Percentiles rank a stretch among this genome's conserved stretches.
phyloP scores from a whole-genome alignment of 2,113 vertebrate genomes.

The Sakesphorus luctuosus region DNA sequence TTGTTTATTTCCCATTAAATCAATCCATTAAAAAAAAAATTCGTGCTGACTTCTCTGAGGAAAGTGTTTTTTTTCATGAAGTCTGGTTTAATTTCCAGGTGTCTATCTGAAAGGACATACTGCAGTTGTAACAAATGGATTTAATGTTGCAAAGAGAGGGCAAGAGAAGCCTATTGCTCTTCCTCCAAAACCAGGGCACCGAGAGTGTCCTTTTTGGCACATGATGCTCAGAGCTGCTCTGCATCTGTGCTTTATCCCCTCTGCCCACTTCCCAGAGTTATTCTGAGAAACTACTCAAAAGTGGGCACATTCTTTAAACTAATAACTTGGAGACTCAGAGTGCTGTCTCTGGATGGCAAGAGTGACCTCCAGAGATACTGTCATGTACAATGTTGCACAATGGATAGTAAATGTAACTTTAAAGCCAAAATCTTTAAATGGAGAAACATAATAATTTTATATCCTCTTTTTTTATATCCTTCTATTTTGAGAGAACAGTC shows the following conservation, averaged over 20 bases:
- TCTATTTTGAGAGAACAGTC: not conserved
- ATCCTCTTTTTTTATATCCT: not conserved
- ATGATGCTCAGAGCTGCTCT: not conserved
- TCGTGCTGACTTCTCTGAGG: not conserved
- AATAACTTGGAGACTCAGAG: not conserved
- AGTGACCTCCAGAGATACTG: not conserved
- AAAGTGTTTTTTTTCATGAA: not conserved
- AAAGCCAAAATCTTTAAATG: not conserved
- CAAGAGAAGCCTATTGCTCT: not conserved
- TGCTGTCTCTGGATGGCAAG: not conserved
- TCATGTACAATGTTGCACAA: accelerated
- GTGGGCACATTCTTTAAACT: not conserved
- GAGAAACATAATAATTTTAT: not conserved
- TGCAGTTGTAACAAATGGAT: not conserved
- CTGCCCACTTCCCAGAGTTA: not conserved
- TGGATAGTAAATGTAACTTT: not conserved
- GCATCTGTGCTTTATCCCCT: not conserved
- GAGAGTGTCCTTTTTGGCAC: not conserved
- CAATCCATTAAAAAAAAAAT: not conserved
- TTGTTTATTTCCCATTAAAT: not conserved
- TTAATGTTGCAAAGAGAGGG: not conserved
- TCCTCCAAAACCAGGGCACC: not conserved
- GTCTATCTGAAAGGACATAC: not conserved
- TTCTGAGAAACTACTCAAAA: not conserved
- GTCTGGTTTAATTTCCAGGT: not conserved